Evolutionary conservation across 1,140 invertebrate species (phyloP).

Genomic region (Zaprionus lachaisei): DNA sequence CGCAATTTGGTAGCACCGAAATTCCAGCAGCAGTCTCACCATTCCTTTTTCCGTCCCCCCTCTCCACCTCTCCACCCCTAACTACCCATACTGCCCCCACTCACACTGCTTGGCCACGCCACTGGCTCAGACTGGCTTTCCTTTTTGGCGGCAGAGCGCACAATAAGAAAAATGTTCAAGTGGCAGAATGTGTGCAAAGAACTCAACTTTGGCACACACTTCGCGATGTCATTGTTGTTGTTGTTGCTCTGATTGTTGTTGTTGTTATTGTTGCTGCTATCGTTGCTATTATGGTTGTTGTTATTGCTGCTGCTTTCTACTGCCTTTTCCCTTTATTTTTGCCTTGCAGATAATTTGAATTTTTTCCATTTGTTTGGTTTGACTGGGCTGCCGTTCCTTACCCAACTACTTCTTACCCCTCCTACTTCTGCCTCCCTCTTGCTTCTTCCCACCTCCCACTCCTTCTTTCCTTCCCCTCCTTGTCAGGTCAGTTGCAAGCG

Average conservation of each 20-base stretch:
- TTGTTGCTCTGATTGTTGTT: slow-evolving; percentile 1
- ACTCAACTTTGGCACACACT: slow-evolving; percentile 77
- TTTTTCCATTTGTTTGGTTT: slow-evolving; percentile 79
- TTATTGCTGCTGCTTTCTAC: slow-evolving; percentile 28
- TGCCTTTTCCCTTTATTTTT: slow-evolving; percentile 59
- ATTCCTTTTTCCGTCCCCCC: neutral
- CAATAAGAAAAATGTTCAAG: slow-evolving; percentile 82
- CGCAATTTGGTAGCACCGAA: slow-evolving; percentile 66
- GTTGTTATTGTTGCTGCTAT: neutral
- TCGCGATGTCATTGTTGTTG: slow-evolving; percentile 16
- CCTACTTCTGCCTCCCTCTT: neutral
- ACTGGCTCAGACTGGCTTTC: neutral
- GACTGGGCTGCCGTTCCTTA: slow-evolving; percentile 31
- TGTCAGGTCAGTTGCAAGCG: slow-evolving; percentile 72
- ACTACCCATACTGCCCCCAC: neutral
- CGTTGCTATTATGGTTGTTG: slow-evolving; percentile 2
- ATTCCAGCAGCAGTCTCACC: slow-evolving; percentile 42
- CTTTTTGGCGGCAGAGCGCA: slow-evolving; percentile 21
- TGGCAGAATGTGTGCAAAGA: slow-evolving; percentile 82
- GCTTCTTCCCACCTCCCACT: neutral
- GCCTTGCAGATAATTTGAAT: slow-evolving; percentile 77
- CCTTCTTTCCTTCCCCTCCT: neutral
- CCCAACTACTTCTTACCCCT: neutral
- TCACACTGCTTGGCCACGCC: neutral
- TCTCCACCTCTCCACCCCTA: too few relatives aligned